These are phyloP conservation scores for Diarsia rubi DNA, from an alignment of 2,888 invertebrate species.

Conservation along the genomic window DNA sequence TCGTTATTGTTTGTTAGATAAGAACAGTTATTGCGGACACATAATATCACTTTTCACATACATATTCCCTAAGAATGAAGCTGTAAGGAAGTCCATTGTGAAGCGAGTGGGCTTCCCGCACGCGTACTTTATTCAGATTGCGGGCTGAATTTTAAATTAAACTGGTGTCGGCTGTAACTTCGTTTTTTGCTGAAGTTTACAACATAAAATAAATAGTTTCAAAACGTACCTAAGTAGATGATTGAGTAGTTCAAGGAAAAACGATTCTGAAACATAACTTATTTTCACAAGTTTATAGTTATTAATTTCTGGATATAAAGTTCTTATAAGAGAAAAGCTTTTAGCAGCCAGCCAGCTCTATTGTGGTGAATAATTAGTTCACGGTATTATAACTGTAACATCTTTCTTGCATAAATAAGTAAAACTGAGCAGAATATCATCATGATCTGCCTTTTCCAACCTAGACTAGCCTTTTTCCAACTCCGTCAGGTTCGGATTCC, in stretches of 20 bases:
- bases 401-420: background rate
- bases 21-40: conserved; percentile 24
- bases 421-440: background rate
- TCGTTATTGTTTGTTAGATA: conserved; percentile 18
- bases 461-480: background rate
- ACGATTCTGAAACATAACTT: background rate
- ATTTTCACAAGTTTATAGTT: background rate
- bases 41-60: conserved; percentile 47
- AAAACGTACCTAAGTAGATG: conserved; percentile 6
- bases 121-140: conserved; percentile 58
- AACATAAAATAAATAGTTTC: conserved; percentile 8
- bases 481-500: background rate
- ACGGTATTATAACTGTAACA: background rate
- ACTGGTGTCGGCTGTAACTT: conserved; percentile 12
- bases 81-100: conserved; percentile 57
- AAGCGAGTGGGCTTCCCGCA: conserved; percentile 35
- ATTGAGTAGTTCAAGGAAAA: background rate
- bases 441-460: background rate
- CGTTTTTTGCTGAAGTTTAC: conserved; percentile 20
- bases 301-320: conserved; percentile 5
- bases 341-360: background rate
- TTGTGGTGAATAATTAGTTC: background rate
- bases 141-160: conserved; percentile 50
- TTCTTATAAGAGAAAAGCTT: background rate
- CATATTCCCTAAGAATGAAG: conserved; percentile 54